Conservation (phyloP, 2,113 vertebrate species). For the Heterotis niloticus region DNA sequence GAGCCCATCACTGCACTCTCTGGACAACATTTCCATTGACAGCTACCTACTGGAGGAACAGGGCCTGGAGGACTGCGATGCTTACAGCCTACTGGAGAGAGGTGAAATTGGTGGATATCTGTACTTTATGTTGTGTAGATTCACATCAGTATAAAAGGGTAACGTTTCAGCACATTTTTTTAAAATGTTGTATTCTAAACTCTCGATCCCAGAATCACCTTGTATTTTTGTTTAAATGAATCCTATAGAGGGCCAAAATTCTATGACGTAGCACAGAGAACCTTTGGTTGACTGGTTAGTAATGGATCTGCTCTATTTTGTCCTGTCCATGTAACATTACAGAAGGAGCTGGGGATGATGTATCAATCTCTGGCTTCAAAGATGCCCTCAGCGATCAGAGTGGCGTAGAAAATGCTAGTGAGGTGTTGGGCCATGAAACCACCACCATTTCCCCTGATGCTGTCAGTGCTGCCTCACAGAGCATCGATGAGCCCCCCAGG, state of each 20-base stretch:
- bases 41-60: constrained; percentile 85
- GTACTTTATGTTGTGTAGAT: no score
- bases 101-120: constrained; percentile 53
- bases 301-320: background rate
- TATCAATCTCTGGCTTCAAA: constrained; percentile 71
- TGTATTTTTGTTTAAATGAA: background rate
- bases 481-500: constrained; percentile 76
- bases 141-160: no score
- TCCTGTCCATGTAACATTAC: background rate
- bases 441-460: constrained; percentile 83
- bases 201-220: background rate
- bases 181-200: background rate
- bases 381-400: constrained; percentile 66
- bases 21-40: constrained; percentile 91
- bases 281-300: background rate
- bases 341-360: constrained; percentile 61
- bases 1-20: constrained; percentile 86
- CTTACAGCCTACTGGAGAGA: constrained; percentile 81
- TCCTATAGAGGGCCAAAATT: background rate
- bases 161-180: no score
- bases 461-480: constrained; percentile 86
- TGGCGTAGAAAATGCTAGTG: constrained; percentile 62
- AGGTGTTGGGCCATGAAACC: constrained; percentile 63
- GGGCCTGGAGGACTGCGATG: constrained; percentile 79
- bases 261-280: no score